Evolutionary conservation across 2,113 vertebrate species (phyloP), one percentile per base, ranked within the genome.

Genomic region (Toxostoma redivivum): DNA sequence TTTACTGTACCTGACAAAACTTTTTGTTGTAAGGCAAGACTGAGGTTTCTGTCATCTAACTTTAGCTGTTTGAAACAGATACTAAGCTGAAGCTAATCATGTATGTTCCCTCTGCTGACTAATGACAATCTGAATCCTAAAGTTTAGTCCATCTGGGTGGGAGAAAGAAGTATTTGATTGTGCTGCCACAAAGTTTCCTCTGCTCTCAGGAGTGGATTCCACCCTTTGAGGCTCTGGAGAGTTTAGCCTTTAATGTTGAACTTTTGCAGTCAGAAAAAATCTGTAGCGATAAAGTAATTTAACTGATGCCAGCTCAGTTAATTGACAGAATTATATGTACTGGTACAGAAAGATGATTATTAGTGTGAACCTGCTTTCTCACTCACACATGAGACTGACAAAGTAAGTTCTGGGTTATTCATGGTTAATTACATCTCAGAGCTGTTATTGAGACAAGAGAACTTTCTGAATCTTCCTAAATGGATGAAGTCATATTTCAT

Each of bases 151-250:
- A 7, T 19, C 31, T 48, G 21, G 3, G 5, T 54, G 42, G 18
- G 73, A 31, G 9, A 56, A 94, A 73, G 25, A 45, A 14, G 1
- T 19, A 37, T 23, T 11, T 74, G 6, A 2, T 11, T 72, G 4
- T 4, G 2, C 54, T 18, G 7, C 10, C 37, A 53, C 28, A 48
- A 56, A 22, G 7, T 5, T 80, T 50, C 38, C 21, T 89, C 45
- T 56, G 5, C 15, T 60, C 14, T 64, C 33, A 47, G 27, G 8
- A 72, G 10, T 9, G 25, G 7, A 56, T 87, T 82, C 15, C 16
- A 72, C 9, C 3, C 10, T 51, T 79, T 84, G n/a, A 24, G 72
- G 17, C 7, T 62, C 0, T 0, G 18, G 27, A 50, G 13, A 48
- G 17, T 66, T 94, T 81, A 72, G 16, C 54, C 33, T 51, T 79